phyloP scores from a whole-genome alignment of 2,113 vertebrate species.

The Nannobrachium achirus region DNA sequence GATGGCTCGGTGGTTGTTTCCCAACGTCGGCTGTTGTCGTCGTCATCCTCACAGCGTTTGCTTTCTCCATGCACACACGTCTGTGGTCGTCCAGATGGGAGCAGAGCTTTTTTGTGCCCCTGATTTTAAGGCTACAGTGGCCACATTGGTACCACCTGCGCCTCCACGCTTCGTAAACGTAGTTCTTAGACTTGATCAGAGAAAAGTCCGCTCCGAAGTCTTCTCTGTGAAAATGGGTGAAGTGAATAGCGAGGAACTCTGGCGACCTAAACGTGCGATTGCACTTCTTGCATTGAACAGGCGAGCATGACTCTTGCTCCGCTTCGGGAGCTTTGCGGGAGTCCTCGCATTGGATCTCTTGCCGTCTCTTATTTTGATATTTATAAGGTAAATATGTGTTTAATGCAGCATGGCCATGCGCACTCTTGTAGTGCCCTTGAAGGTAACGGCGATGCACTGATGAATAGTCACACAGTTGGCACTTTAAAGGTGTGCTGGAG shows the following conservation, averaged over 20 bases:
- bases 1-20: constrained; percentile 46
- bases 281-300: constrained; percentile 84
- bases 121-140: constrained; percentile 82
- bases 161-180: constrained; percentile 58
- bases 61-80: constrained; percentile 76
- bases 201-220: constrained; percentile 84
- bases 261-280: constrained; percentile 82
- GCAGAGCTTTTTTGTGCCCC: constrained; percentile 81
- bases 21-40: rapidly evolving
- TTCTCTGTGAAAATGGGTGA: constrained; percentile 82
- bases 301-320: constrained; percentile 66
- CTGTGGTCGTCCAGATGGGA: constrained; percentile 86
- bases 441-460: constrained; percentile 37
- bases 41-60: constrained; percentile 31
- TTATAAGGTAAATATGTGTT: background rate
- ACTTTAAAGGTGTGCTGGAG: background rate
- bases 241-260: constrained; percentile 85
- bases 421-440: constrained; percentile 41
- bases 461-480: constrained; percentile 50
- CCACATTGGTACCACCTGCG: constrained; percentile 80
- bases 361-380: background rate
- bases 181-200: constrained; percentile 63
- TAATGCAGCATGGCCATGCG: constrained; percentile 50
- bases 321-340: constrained; percentile 55
- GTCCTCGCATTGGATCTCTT: constrained; percentile 5